These are phyloP conservation scores for Therioaphis trifolii DNA, from an alignment of 2,888 invertebrate genomes.

Conservation along the genomic window DNA sequence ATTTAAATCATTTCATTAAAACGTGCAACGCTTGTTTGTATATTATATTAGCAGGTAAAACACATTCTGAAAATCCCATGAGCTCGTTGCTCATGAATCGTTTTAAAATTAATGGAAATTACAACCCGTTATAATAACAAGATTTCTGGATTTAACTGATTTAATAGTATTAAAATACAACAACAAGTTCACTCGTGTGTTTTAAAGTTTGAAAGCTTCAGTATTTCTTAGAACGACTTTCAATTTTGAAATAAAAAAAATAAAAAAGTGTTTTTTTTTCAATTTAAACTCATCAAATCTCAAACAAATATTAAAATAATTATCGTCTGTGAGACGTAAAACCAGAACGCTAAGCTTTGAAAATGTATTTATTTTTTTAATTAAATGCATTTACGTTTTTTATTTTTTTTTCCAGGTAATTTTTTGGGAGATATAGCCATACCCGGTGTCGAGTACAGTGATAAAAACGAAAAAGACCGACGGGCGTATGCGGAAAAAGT, in stretches of 20 bases:
- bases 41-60: not conserved
- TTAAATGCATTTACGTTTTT: not conserved
- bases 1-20: slow-evolving; percentile 27
- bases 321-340: not conserved
- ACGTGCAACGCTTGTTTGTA: not conserved
- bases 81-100: not conserved
- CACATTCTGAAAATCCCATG: not conserved
- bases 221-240: not conserved
- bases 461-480: slow-evolving; percentile 71
- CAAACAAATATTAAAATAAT: not conserved
- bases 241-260: too few relatives aligned
- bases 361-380: not conserved
- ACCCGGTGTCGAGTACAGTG: slow-evolving; percentile 73
- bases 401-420: slow-evolving; percentile 74
- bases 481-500: slow-evolving; percentile 72
- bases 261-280: too few relatives aligned
- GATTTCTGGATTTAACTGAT: not conserved
- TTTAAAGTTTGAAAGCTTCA: not conserved
- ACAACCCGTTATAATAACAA: not conserved
- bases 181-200: not conserved
- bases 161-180: not conserved
- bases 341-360: not conserved
- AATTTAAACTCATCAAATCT: not conserved
- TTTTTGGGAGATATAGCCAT: slow-evolving; percentile 88
- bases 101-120: not conserved